Base-by-base conservation (phyloP, 2,888 invertebrate species). In the Dexiosoma caninum region DNA sequence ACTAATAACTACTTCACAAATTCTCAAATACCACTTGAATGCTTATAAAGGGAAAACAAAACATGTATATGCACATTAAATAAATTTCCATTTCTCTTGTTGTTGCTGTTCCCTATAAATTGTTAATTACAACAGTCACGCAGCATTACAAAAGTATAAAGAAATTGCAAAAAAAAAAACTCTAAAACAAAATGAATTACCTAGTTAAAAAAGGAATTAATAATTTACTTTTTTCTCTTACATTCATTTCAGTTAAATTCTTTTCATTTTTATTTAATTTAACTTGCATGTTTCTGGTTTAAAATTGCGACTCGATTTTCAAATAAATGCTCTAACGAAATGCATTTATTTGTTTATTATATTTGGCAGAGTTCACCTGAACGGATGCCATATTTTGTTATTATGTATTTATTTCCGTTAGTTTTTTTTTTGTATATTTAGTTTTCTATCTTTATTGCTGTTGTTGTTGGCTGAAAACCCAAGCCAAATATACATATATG, bases 361-460 rank as follows among this genome's bases (percentile, higher is more conserved):
- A 69, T 77, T 81, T 74, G 57, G 55, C 72, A 74, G 49, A 66
- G 57, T 70, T 81, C 74, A 70, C 74, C 78, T 78, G 74, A 64
- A 55, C 81, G 81, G 81, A 78, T 78, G 74, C 57, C 74, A 78
- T 78, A 81, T 81, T 81, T 81, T 81, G 78, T 78, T 74, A 81
- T 81, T 77, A 74, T 75, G 51, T 81, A 74, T 78, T 78, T 81
- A 80, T 80, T 80, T 80, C 76, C 71, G 80, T 40, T 57, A 12
- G 10, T 1, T 12, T 35, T 55, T 70, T 40, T 46, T 69, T n/a
- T n/a, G n/a, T 21, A 40, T 30, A 10, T 67, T 9, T 53, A 14
- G 10, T 37, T 46, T 53, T 42, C 62, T 55, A 21, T 42, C 10
- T 40, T 44, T 27, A 35, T 32, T 35, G 19, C 32, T 21, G n/a